Conservation (phyloP, 2,797 vertebrate species). For the Eurystomus glaucurus region DNA sequence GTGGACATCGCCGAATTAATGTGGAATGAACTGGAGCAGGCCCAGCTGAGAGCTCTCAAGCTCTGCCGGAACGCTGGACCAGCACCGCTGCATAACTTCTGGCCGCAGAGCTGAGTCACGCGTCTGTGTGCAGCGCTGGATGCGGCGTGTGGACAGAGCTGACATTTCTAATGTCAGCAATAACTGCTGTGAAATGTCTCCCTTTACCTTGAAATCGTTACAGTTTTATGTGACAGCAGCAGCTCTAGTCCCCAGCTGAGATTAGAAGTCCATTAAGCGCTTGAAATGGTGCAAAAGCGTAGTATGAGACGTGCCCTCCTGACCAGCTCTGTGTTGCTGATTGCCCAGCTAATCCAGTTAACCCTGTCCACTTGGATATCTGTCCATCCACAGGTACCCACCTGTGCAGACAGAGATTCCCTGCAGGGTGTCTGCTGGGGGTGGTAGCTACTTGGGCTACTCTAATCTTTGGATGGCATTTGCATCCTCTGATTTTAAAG, state of each 20-base stretch:
- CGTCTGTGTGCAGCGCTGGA: background rate
- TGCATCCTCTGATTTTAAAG: background rate
- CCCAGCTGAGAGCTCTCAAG: background rate
- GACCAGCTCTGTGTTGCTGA: background rate
- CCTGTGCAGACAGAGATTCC: background rate
- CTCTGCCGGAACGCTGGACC: background rate
- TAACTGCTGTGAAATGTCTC: constrained; percentile 19
- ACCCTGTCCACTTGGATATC: background rate
- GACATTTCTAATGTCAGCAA: background rate
- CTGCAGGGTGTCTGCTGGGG: background rate
- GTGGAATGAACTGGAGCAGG: fast-evolving
- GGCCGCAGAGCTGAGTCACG: background rate
- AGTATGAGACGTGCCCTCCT: background rate
- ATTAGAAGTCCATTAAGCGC: constrained; percentile 19
- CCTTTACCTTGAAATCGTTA: constrained; percentile 9
- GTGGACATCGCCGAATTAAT: background rate
- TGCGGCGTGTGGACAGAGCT: background rate
- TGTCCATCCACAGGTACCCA: background rate
- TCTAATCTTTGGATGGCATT: background rate
- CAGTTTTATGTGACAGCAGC: constrained; percentile 16
- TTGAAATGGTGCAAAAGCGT: background rate
- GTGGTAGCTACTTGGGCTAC: background rate
- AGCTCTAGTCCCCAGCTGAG: constrained; percentile 39
- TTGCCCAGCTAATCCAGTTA: background rate
- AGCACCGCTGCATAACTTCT: background rate